Conservation (phyloP, 2,888 invertebrate genomes). For the Drosophila imparisetae region DNA sequence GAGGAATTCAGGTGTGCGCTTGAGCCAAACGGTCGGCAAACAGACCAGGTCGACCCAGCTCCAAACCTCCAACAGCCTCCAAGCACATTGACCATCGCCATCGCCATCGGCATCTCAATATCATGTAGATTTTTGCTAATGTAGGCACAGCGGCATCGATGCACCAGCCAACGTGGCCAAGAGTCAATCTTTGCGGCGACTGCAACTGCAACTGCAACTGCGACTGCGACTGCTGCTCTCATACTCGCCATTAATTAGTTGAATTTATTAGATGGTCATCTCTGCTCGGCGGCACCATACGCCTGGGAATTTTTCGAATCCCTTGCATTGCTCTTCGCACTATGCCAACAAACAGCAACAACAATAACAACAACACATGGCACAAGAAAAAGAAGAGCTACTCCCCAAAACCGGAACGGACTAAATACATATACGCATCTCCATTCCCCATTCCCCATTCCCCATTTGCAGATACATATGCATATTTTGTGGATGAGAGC, state of each 20-base stretch:
- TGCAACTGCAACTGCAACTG: conserved; percentile 36
- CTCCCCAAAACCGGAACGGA: conserved; percentile 53
- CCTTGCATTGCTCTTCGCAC: conserved; percentile 78
- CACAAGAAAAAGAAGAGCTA: background rate
- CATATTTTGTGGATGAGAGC: conserved; percentile 2
- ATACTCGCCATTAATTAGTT: conserved; percentile 84
- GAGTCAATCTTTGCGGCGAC: conserved; percentile 64
- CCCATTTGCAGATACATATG: conserved; percentile 1
- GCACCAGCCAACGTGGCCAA: conserved; percentile 24
- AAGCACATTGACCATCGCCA: conserved; percentile 23
- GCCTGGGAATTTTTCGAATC: conserved; percentile 81
- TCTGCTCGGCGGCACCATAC: conserved; percentile 53
- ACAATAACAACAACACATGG: background rate
- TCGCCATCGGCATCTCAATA: conserved; percentile 79
- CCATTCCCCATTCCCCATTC: conserved; percentile 14
- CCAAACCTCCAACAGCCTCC: background rate
- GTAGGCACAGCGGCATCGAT: conserved; percentile 49
- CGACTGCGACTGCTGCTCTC: conserved; percentile 61
- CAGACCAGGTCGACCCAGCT: background rate
- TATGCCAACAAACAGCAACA: conserved; percentile 45
- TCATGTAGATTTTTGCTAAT: conserved; percentile 82
- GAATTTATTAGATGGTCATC: conserved; percentile 84
- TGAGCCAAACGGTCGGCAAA: conserved; percentile 19
- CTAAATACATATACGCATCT: conserved; percentile 44
- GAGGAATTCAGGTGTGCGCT: conserved; percentile 64